Percentiles rank a stretch among this genome's conserved stretches.
Evolutionary conservation across 2,113 vertebrate genomes (phyloP).

Genomic region (Scomber japonicus): DNA sequence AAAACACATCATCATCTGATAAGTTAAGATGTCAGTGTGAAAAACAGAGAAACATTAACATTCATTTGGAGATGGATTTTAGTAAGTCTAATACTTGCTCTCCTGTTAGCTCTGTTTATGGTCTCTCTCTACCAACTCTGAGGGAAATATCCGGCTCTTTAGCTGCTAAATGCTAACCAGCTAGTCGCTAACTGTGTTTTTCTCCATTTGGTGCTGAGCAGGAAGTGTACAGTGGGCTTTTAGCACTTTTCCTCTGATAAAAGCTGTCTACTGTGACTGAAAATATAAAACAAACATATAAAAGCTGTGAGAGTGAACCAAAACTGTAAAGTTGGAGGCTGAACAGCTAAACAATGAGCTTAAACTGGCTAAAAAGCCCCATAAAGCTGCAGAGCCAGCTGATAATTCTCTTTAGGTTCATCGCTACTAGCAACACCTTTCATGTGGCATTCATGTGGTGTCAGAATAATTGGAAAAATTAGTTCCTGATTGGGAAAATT

Average conservation of each 20-base stretch:
- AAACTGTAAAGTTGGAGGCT: background rate
- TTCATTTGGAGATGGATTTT: too few relatives aligned
- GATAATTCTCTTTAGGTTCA: background rate
- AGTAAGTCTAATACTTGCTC: background rate
- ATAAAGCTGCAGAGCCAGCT: background rate
- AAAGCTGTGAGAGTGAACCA: background rate
- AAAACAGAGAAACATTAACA: too few relatives aligned
- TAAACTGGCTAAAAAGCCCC: background rate
- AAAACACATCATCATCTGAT: too few relatives aligned
- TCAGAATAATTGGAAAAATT: too few relatives aligned
- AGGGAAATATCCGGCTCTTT: conserved; percentile 1
- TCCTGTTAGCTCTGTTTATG: background rate
- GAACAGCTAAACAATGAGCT: background rate
- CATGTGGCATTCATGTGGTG: too few relatives aligned
- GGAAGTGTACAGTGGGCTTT: background rate
- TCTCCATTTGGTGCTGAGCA: background rate
- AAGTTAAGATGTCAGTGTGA: too few relatives aligned
- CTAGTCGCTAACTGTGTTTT: background rate
- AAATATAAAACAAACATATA: too few relatives aligned
- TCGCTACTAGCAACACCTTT: background rate
- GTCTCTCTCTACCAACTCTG: background rate
- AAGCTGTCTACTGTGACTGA: background rate
- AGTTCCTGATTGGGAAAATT: too few relatives aligned
- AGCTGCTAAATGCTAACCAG: background rate
- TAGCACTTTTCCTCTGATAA: background rate